These are phyloP conservation scores for Intellagama lesueurii DNA, from an alignment of 2,797 vertebrate genomes.

Conservation along the genomic window DNA sequence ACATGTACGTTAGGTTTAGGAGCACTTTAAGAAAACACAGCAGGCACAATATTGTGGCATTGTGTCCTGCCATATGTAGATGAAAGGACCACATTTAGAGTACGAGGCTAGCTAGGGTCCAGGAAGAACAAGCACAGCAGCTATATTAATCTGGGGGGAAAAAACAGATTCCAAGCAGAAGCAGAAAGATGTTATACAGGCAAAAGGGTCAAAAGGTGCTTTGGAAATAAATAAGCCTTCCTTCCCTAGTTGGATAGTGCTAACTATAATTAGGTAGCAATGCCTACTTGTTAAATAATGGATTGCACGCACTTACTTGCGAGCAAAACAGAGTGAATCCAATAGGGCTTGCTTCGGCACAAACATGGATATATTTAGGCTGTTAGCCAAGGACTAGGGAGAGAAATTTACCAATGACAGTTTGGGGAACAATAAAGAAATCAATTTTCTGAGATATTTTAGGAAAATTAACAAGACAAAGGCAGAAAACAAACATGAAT, in stretches of 20 bases:
- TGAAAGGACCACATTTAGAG: background rate
- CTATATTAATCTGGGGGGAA: background rate
- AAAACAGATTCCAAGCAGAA: background rate
- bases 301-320: background rate
- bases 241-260: background rate
- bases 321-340: background rate
- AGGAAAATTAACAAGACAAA: background rate
- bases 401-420: background rate
- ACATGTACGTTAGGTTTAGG: constrained; percentile 59
- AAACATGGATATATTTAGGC: constrained; percentile 33
- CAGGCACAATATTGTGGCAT: background rate
- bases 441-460: background rate
- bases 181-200: background rate
- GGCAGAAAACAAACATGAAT: background rate
- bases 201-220: background rate
- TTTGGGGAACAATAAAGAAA: background rate
- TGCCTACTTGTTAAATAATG: background rate
- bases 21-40: background rate
- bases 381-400: background rate
- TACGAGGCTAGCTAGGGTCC: background rate
- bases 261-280: background rate
- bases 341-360: background rate
- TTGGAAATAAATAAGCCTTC: background rate
- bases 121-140: background rate
- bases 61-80: constrained; percentile 45